phyloP scores from a whole-genome alignment of 2,113 vertebrate species.

The Paradoxurus hermaphroditus region DNA sequence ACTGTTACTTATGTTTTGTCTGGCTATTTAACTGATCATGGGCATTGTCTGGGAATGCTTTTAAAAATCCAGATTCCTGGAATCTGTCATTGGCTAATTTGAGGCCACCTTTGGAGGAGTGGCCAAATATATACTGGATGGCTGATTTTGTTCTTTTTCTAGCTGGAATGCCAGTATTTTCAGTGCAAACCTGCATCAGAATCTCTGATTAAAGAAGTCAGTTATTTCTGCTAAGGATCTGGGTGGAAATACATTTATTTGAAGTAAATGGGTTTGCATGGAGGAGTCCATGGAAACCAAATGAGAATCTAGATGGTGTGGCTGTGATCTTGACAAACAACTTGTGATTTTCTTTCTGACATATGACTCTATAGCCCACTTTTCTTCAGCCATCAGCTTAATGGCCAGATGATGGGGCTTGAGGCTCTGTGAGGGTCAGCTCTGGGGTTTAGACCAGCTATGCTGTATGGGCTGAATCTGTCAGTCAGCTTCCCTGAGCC shows the following conservation, averaged over 20 bases:
- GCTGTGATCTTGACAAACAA: neutral
- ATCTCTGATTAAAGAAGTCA: neutral
- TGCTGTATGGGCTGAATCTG: accelerated
- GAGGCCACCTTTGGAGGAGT: neutral
- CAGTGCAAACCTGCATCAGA: neutral
- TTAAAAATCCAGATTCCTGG: neutral
- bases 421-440: neutral
- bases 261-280: neutral
- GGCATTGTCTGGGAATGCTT: neutral
- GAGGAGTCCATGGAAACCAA: neutral
- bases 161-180: neutral
- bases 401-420: neutral
- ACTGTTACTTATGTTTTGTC: neutral
- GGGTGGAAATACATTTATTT: neutral
- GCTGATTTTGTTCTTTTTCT: neutral
- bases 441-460: neutral
- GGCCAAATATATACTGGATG: neutral
- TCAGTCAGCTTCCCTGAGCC: neutral
- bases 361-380: neutral
- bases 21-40: neutral
- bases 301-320: neutral
- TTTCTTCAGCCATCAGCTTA: neutral
- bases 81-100: neutral
- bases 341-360: neutral
- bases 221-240: neutral